phyloP scores from a whole-genome alignment of 1,140 invertebrate species.

The Pseudomyrmex sp. region DNA sequence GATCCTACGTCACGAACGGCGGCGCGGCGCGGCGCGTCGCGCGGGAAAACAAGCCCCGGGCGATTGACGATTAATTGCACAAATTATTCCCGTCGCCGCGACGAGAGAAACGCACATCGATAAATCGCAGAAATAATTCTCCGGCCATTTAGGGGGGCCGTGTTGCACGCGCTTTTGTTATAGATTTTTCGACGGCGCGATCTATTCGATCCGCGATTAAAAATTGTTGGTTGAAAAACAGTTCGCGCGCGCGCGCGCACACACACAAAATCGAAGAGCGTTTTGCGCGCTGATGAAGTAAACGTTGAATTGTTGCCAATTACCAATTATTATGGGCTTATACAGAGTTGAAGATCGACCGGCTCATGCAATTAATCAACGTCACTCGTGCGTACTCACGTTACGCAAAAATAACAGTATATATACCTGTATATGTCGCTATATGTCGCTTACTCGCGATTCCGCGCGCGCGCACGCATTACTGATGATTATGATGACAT shows the following conservation, averaged over 20 bases:
- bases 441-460: slow-evolving; percentile 13
- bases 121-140: slow-evolving; percentile 46
- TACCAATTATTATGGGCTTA: slow-evolving; percentile 36
- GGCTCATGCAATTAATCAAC: slow-evolving; percentile 42
- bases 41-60: background rate
- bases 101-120: background rate
- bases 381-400: background rate
- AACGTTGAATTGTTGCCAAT: slow-evolving; percentile 25
- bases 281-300: background rate
- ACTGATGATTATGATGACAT: background rate
- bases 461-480: background rate
- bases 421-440: background rate
- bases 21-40: background rate
- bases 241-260: background rate
- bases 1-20: background rate
- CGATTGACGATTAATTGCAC: slow-evolving; percentile 38
- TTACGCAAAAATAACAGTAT: slow-evolving; percentile 44
- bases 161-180: background rate
- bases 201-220: background rate
- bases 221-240: slow-evolving; percentile 8
- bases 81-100: slow-evolving; percentile 24
- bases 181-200: slow-evolving; percentile 31
- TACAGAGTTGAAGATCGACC: slow-evolving; percentile 18
- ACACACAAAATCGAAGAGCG: no score
- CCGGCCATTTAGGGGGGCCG: background rate